phyloP scores from a whole-genome alignment of 2,888 invertebrate species.

The Macroteleia sp. region DNA sequence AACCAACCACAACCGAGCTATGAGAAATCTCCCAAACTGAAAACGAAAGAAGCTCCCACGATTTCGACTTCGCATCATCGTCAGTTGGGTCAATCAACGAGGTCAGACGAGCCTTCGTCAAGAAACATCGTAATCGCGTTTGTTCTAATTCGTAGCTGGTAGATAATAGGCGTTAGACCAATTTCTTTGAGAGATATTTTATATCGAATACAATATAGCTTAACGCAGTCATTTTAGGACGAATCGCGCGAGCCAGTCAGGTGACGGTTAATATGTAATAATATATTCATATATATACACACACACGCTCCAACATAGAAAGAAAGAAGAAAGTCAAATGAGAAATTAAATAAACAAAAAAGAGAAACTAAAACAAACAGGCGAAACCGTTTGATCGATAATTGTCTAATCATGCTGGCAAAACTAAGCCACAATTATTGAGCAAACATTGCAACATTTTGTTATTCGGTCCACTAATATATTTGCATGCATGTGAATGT shows the following conservation, averaged over 20 bases:
- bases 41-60: constrained; percentile 11
- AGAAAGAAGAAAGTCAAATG: background rate
- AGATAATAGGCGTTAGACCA: constrained; percentile 41
- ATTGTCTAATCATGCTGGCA: constrained; percentile 9
- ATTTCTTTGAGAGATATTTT: constrained; percentile 58
- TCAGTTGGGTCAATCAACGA: constrained; percentile 61
- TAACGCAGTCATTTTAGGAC: constrained; percentile 41
- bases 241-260: constrained; percentile 38
- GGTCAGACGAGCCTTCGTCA: constrained; percentile 46
- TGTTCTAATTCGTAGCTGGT: constrained; percentile 53
- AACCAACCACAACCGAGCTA: background rate
- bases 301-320: constrained; percentile 1
- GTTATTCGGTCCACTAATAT: constrained; percentile 11
- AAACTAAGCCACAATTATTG: constrained; percentile 25
- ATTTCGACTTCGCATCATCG: constrained; percentile 51
- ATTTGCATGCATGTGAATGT: constrained; percentile 19
- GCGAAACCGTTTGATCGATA: constrained; percentile 26
- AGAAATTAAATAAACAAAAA: no score
- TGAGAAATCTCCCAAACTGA: background rate
- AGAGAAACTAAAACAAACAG: background rate
- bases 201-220: constrained; percentile 53
- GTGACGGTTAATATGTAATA: constrained; percentile 29
- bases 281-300: constrained; percentile 23
- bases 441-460: constrained; percentile 35
- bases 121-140: constrained; percentile 50